These are phyloP conservation scores for Emydocephalus ijimae DNA, from an alignment of 2,113 vertebrate genomes.

Conservation along the genomic window DNA sequence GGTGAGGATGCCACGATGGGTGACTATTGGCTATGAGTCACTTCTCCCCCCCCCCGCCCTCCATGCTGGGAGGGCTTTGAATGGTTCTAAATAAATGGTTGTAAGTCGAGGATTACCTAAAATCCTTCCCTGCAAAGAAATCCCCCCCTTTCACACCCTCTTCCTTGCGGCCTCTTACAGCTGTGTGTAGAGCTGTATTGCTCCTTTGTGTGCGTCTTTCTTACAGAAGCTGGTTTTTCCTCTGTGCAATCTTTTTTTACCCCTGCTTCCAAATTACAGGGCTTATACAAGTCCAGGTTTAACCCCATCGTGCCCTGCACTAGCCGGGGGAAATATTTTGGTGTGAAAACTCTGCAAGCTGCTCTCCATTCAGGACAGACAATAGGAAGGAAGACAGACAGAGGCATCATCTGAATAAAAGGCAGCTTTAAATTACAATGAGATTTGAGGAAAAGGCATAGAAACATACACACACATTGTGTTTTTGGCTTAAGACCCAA, in stretches of 20 bases:
- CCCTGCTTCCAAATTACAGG: not conserved
- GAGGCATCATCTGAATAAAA: not conserved
- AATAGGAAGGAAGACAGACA: not conserved
- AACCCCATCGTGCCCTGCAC: not conserved
- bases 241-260: not conserved
- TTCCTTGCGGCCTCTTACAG: not conserved
- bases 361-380: not conserved
- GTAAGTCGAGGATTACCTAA: no score
- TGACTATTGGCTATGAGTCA: no score
- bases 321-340: not conserved
- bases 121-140: not conserved
- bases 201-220: not conserved
- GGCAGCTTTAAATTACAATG: not conserved
- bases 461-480: not conserved
- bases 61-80: no score
- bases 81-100: no score
- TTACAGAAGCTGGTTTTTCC: not conserved
- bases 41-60: no score
- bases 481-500: not conserved
- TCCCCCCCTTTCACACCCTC: not conserved
- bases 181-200: not conserved
- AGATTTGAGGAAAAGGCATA: not conserved
- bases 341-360: not conserved
- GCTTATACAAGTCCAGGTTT: not conserved
- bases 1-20: no score